These are phyloP conservation scores for Bucco capensis DNA, from an alignment of 2,113 vertebrate genomes.

Conservation along the genomic window DNA sequence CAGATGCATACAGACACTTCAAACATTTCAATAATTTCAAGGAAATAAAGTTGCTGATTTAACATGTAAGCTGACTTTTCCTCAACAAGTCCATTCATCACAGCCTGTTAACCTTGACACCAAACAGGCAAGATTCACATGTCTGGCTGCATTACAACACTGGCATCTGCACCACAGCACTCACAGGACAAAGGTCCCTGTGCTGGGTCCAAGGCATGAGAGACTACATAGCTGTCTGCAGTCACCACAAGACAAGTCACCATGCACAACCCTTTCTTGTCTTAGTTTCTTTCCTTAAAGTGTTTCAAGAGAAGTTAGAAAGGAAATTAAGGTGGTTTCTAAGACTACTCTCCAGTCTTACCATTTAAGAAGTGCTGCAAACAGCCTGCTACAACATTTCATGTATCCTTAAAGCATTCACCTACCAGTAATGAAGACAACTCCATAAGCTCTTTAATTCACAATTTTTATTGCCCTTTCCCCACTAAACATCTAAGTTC, in stretches of 20 bases:
- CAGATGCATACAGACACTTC: neutral
- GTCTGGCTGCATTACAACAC: accelerated
- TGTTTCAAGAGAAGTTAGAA: neutral
- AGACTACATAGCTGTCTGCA: neutral
- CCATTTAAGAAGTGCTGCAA: neutral
- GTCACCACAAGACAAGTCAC: accelerated
- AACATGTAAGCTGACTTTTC: neutral
- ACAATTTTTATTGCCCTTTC: neutral
- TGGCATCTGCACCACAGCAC: neutral
- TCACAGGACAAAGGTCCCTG: accelerated
- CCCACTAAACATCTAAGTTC: neutral
- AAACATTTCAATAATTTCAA: neutral
- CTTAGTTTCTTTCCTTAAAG: neutral
- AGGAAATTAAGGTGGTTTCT: neutral
- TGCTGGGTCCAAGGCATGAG: neutral
- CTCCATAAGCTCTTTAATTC: neutral
- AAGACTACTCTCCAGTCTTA: neutral
- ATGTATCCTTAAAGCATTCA: neutral
- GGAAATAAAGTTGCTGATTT: neutral
- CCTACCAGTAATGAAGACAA: neutral
- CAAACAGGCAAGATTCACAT: neutral
- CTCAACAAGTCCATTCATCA: neutral
- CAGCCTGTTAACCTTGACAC: neutral
- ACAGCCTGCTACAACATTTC: neutral
- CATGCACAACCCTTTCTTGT: neutral